A percentile compares a stretch with the other conserved stretches of the same genome.
Evolutionary conservation across 1,140 invertebrate species (phyloP).

Genomic region (Mactra quadrangularis): DNA sequence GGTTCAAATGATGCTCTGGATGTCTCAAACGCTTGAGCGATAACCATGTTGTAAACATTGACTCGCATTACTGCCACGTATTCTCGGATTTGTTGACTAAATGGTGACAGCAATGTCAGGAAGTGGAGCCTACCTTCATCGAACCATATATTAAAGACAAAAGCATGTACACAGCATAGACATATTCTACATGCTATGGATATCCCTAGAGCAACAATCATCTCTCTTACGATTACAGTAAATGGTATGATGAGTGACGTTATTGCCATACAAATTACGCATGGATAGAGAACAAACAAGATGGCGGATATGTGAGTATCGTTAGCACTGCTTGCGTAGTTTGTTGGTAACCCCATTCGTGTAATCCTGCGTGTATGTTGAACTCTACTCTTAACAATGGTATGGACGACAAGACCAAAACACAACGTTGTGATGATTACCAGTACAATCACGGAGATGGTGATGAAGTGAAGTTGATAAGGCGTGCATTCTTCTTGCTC

Average conservation of each 20-base stretch:
- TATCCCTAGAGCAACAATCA: not conserved
- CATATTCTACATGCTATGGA: not conserved
- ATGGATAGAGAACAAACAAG: conserved; percentile 12
- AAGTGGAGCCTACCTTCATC: conserved; percentile 25
- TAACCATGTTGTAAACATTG: conserved; percentile 33
- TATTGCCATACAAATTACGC: not conserved
- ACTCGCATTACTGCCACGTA: not conserved
- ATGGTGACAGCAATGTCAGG: conserved; percentile 1
- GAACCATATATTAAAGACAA: conserved; percentile 22
- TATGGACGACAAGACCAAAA: not conserved
- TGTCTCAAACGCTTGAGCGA: conserved; percentile 6
- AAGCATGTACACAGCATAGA: not conserved
- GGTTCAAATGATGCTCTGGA: no score
- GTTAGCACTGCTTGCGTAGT: conserved; percentile 1
- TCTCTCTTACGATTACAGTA: not conserved
- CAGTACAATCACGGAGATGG: not conserved
- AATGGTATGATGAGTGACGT: not conserved
- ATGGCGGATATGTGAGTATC: conserved; percentile 15
- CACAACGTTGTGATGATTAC: not conserved
- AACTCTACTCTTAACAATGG: not conserved
- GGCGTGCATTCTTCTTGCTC: not conserved
- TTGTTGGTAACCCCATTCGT: conserved; percentile 28
- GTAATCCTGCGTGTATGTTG: conserved; percentile 30
- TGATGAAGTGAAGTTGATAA: not conserved
- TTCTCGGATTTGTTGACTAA: not conserved